Evolutionary conservation across 1,140 invertebrate genomes (phyloP), one percentile per base, ranked within the genome.

Genomic region (Conus ventricosus): DNA sequence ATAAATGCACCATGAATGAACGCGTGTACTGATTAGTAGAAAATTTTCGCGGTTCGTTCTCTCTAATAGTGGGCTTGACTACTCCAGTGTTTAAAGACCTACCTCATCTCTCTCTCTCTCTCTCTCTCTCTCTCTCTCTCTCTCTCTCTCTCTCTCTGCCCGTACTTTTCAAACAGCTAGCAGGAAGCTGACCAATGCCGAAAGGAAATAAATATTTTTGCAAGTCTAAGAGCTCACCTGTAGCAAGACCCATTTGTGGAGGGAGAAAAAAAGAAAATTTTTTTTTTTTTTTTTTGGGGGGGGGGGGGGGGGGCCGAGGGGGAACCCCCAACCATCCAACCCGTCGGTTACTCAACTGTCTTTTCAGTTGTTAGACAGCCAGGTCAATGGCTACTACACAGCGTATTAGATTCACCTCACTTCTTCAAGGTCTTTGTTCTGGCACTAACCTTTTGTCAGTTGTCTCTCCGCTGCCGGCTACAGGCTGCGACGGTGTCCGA

Each of bases 391-490:
- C 71, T 1, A 27, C 10, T 25, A 78, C n/a, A 23, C 7, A 78
- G 76, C 80, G 80, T 13, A 54, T 81, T 81, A 23, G 51, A 53
- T 78, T 78, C 76, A 78, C 80, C 4, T 81, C 39, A 51, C 39
- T 81, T 81, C 80, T 81, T 81, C 13, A 81, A 81, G 80, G 80
- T 54, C 80, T 81, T 81, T 81, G 80, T 81, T 51, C 80, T 81
- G 80, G 39, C 39, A 71, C 67, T 20, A 6, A 23, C 13, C 23
- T 71, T 71, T 71, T 71, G 67, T n/a, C 13, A 7, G 20, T 20
- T 71, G 67, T 71, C 17, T 71, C 67, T 71, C 60, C 11, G 67
- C 67, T 71, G 67, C 67, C 20, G 11, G 67, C 67, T 71, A 23
- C 54, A 54, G 39, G 80, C 51, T 7, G 7, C 51, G 80, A 23